Percentiles rank a stretch among this genome's conserved stretches.
Conservation (phyloP, 2,888 invertebrate species). For the Clanis bilineata region DNA sequence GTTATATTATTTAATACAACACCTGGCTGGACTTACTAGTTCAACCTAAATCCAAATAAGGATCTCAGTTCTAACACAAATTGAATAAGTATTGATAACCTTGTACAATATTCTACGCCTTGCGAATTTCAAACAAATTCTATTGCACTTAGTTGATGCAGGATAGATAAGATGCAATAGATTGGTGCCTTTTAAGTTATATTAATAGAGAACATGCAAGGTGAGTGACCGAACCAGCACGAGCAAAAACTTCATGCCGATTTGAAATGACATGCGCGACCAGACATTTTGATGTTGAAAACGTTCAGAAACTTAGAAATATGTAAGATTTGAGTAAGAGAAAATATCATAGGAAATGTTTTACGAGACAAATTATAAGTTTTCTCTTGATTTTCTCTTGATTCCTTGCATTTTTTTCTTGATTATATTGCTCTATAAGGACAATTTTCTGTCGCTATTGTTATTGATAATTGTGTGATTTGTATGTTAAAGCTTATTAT, state of each 20-base stretch:
- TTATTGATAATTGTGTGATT: no score
- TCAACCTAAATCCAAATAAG: neutral
- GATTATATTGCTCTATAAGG: no score
- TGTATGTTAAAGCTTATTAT: no score
- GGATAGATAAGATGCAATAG: conserved; percentile 11
- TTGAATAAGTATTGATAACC: neutral
- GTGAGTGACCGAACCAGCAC: conserved; percentile 41
- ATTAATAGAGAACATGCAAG: conserved; percentile 38
- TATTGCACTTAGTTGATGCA: neutral
- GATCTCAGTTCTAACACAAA: neutral
- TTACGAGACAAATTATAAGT: no score
- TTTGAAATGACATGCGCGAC: neutral
- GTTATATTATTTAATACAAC: no score
- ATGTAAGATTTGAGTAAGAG: neutral
- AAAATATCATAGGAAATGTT: no score
- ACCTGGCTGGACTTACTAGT: neutral
- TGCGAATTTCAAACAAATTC: neutral
- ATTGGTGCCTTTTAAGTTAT: conserved; percentile 33
- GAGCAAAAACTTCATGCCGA: conserved; percentile 33
- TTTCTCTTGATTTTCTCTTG: no score
- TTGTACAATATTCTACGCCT: neutral
- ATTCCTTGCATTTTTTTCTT: no score
- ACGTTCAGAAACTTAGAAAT: neutral
- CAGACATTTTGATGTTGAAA: neutral
- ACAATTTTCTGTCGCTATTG: no score